Evolutionary conservation across 2,888 invertebrate species (phyloP), one percentile per base, ranked within the genome.

Genomic region (Abscondita cerata): DNA sequence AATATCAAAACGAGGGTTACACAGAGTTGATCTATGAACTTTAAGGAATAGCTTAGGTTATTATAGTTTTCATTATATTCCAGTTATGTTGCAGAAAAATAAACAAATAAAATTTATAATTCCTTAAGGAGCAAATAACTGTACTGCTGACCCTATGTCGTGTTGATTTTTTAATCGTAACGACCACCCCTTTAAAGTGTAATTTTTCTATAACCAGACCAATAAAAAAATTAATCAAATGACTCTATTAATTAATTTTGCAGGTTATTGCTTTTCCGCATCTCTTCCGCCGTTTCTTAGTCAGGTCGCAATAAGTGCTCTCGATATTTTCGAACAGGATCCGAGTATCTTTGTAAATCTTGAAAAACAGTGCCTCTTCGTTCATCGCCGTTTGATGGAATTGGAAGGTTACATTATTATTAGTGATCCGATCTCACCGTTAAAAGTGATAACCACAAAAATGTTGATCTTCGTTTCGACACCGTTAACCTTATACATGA

Each of bases 181-280:
- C 9, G 9, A 33, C 33, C 9, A 33, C 33, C 5, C 33, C 9
- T 9, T 33, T 33, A 33, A 33, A 8, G 9, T 8, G 9, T 33
- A 33, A 33, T 12, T 5, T 12, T 38, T 38, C 12, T 38, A 38
- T 5, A 8, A 12, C 4, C 6, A 12, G 11, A 11, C 18, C 19
- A 47, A 18, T n/a, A 1, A 8, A 16, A 16, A 8, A 20, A 16
- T 33, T n/a, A n/a, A 12, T 44, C 12, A n/a, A n/a, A 8, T 46
- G 5, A 13, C 16, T 38, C 50, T 64, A n/a, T n/a, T n/a, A n/a
- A n/a, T n/a, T n/a, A 3, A 16, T 65, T 4, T 51, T 83, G 1
- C 9, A 62, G 92, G 93, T 0, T 98, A 98, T 79, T 98, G 97
- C 81, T 98, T 98, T 81, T 98, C 98, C 1, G 98, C 98, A 0